phyloP scores from a whole-genome alignment of 2,888 invertebrate species.

The Clistopyga incitator region DNA sequence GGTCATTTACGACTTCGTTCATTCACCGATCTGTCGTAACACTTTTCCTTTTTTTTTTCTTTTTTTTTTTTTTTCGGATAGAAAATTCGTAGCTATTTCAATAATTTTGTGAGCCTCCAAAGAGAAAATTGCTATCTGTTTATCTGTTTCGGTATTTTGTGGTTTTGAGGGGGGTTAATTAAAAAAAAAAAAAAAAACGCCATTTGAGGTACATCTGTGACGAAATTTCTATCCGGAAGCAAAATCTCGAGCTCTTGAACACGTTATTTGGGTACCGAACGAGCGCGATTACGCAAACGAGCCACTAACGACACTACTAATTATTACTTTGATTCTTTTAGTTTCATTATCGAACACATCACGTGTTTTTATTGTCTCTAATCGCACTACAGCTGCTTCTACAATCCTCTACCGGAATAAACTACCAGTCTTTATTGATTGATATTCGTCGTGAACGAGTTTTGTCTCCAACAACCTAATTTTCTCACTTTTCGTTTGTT shows the following conservation, averaged over 20 bases:
- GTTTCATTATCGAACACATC: slow-evolving; percentile 76
- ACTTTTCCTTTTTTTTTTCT: too few relatives aligned
- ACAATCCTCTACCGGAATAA: slow-evolving; percentile 72
- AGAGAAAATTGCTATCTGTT: too few relatives aligned
- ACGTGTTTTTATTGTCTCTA: slow-evolving; percentile 75
- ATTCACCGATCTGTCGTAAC: slow-evolving; percentile 1
- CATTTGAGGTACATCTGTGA: too few relatives aligned
- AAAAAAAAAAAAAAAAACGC: too few relatives aligned
- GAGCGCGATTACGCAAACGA: slow-evolving; percentile 40
- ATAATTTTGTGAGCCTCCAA: background rate
- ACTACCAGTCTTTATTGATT: slow-evolving; percentile 81
- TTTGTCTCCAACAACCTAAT: slow-evolving; percentile 42
- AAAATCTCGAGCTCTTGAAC: slow-evolving; percentile 20
- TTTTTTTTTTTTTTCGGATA: too few relatives aligned
- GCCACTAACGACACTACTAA: slow-evolving; percentile 43
- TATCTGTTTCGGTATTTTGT: too few relatives aligned
- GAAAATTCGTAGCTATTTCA: background rate
- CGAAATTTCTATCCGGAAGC: background rate
- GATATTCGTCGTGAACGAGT: slow-evolving; percentile 59
- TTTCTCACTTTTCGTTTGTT: slow-evolving; percentile 41
- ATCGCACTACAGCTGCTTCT: slow-evolving; percentile 65
- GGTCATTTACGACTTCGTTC: slow-evolving; percentile 12
- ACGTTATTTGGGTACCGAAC: slow-evolving; percentile 1
- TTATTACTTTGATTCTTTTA: slow-evolving; percentile 42
- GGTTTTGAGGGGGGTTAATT: too few relatives aligned